Base-by-base conservation (phyloP, 2,113 vertebrate species). In the Anhinga anhinga region DNA sequence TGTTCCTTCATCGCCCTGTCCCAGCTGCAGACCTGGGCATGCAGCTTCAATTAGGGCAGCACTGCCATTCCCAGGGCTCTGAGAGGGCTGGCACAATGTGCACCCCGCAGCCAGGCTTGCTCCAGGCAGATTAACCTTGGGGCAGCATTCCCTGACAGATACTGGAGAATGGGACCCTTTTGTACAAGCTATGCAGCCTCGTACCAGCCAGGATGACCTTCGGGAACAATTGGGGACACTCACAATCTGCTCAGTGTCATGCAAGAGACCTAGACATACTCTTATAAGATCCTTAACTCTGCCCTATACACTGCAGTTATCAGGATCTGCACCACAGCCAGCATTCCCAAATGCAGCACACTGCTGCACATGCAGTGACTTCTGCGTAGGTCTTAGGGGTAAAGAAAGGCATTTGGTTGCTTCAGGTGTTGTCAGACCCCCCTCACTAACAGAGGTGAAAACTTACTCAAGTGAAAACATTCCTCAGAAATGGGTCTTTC, bases 281-380 rank as follows among this genome's bases (percentile, higher is more conserved):
- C 72, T 55, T 52, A 19, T 2, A 6, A 47, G 13, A 34, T 8
- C 47, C 52, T 32, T 26, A 53, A 42, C 40, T 72, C 47, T 56
- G 29, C 25, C 30, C 76, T 47, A 13, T 1, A 4, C 18, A 0
- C 44, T 42, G 36, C 56, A 56, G 36, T 32, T 8, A 7, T 10
- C 63, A 66, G 61, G 19, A 38, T 20, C 42, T 13, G 32, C 0
- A 0, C 38, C 85, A n/a, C 45, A 69, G 23, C 20, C 47, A 9
- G 7, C 2, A 0, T 10, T 56, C 82, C 58, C 59, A 49, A 56
- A 65, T 1, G 9, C 69, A 81, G 17, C 30, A 40, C 4, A 0
- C 36, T 44, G 34, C 83, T 9, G 18, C 71, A n/a, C 21, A 2
- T 4, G 14, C 45, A 36, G 44, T 4, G 23, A 34, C 23, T 65